Conservation (phyloP, 2,797 vertebrate species). For the Alcedo atthis region DNA sequence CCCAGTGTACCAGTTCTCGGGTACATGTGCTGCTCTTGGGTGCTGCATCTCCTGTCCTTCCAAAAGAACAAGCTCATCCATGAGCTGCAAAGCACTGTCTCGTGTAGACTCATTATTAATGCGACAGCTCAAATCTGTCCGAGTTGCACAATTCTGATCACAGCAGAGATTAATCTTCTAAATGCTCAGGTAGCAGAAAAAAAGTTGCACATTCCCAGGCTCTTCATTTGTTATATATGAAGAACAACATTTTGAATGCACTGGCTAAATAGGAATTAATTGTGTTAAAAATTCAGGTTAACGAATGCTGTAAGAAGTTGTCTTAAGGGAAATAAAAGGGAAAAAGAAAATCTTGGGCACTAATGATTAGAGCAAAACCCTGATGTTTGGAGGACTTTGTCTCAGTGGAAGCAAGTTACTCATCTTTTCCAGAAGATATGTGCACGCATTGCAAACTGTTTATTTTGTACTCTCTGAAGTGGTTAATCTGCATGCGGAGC, state of each 20-base stretch:
- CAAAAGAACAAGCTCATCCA: neutral
- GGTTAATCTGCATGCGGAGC: conserved; percentile 64
- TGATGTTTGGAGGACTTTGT: conserved; percentile 43
- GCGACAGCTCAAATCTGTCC: neutral
- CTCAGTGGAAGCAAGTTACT: conserved; percentile 60
- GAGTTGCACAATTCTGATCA: neutral
- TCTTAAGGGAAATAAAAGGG: conserved; percentile 47
- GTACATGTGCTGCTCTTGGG: neutral
- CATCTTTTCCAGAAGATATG: conserved; percentile 50
- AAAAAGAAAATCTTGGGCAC: neutral
- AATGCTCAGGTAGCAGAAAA: neutral
- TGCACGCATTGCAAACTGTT: conserved; percentile 52
- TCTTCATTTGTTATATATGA: conserved; percentile 16
- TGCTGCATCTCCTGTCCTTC: neutral
- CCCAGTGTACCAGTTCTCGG: neutral
- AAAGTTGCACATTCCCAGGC: neutral
- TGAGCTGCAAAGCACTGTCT: neutral
- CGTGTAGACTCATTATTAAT: neutral
- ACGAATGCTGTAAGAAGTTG: conserved; percentile 2
- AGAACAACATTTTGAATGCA: neutral
- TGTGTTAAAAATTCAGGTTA: conserved; percentile 45
- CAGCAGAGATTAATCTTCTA: neutral
- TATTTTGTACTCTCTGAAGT: conserved; percentile 74
- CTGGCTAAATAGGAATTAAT: conserved; percentile 45
- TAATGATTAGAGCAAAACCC: conserved; percentile 52